Evolutionary conservation across 2,797 vertebrate genomes (phyloP), one percentile per base, ranked within the genome.

Genomic region (Acanthis flammea): DNA sequence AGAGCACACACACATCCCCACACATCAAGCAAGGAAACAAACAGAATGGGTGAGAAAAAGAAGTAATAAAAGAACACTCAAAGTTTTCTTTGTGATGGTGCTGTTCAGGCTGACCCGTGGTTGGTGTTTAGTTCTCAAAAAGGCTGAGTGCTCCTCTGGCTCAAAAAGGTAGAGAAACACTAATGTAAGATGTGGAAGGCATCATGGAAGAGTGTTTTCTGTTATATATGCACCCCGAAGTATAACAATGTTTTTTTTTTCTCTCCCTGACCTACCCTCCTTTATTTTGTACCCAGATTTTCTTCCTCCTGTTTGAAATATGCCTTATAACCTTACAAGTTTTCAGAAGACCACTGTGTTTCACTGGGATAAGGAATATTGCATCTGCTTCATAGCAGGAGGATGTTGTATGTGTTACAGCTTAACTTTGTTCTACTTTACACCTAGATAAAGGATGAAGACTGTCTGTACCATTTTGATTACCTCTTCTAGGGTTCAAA

Each of bases 381-480:
- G 77, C 87, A 35, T 58, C 92, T 96, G 79, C 86, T 92, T 76
- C 79, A 25, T 51, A 86, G 92, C 85, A 93, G 94, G 70, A 95
- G 92, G 89, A 86, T 92, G 81, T 88, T 85, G 35, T 31, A 25
- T 75, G 58, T 90, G 41, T 97, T 95, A 84, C 86, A 91, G 77
- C 88, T 91, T 90, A 95, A 92, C 78, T 94, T 88, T 95, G 73
- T 96, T 95, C 90, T 94, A 95, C 87, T 93, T 96, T 95, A 95
- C 95, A 95, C 91, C 85, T 96, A 96, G 96, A 94, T 94, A 94
- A 96, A 95, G 88, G 58, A 96, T 94, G 95, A 96, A 94, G 93
- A 95, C 94, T 96, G 71, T 91, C 80, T 92, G 92, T 96, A 88
- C 92, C 87, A 62, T 91, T 97, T 94, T 94, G 94, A 92, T 97